Base-by-base conservation (phyloP, 2,888 invertebrate species). In the Drosophila mayaguana region DNA sequence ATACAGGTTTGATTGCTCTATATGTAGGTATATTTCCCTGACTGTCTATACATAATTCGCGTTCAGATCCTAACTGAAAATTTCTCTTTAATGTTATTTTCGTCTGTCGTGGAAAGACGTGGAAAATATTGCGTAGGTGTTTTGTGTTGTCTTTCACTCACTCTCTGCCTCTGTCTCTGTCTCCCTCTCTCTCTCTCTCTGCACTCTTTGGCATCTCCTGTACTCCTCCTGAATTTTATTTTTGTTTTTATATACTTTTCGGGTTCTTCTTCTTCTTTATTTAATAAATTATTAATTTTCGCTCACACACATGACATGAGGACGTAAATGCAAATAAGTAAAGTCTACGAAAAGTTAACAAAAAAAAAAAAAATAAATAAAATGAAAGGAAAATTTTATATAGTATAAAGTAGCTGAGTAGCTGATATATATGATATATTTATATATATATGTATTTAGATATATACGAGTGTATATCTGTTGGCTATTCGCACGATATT, bases 221-320 rank as follows among this genome's bases (percentile, higher is more conserved):
- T 38, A 22, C 48, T 63, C 78, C 61, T 40, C 28, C 45, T 53
- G 50, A 53, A 53, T 53, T 63, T 63, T 76, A 63, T 66, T 71
- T 81, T 75, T 56, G 45, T 66, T 77, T 56, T 70, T 54, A 48
- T 73, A 18, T 45, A 62, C 57, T 55, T 53, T 53, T 54, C 32
- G 32, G 8, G 18, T 18, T 9, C 32, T 53, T 51, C 62, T 59
- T 87, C 54, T 59, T 87, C 54, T 51, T 54, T 56, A 89, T 84
- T 89, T 81, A 84, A 84, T 84, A 89, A 89, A 89, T 84, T 84
- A 89, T 84, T 89, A 84, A 89, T 78, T 84, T 84, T 74, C 61
- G 72, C 64, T 68, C 80, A 54, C 65, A 75, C 79, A 77, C 87
- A 83, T 83, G 88, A 83, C 84, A 83, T 75, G 72, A 50, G 69